Conservation (phyloP, 30 jellyfish, hydroid and myxozoan genomes). For the Sanderia malayensis region DNA sequence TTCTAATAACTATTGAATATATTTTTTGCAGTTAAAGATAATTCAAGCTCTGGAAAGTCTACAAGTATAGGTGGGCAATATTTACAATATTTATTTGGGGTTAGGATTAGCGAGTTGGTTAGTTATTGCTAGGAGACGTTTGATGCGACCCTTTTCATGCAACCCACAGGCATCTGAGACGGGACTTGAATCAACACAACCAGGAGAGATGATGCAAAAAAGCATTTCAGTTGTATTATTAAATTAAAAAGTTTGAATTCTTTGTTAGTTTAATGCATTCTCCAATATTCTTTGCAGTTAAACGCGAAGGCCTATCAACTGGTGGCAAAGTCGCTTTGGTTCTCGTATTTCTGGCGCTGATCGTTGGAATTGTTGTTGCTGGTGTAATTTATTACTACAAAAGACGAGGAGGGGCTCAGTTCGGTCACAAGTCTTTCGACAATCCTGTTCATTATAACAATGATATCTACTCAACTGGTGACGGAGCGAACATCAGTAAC, state of each 20-base stretch:
- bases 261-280: too few species aligned
- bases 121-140: too few species aligned
- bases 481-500: constrained; percentile 35
- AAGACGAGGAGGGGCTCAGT: constrained; percentile 44
- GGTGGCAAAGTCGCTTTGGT: constrained; percentile 84
- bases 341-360: constrained; percentile 67
- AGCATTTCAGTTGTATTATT: too few species aligned
- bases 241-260: too few species aligned
- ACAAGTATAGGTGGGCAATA: too few species aligned
- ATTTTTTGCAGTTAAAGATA: not conserved
- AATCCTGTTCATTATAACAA: constrained; percentile 63
- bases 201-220: too few species aligned
- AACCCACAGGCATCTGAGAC: too few species aligned
- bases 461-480: constrained; percentile 14
- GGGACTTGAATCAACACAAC: too few species aligned
- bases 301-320: constrained; percentile 65
- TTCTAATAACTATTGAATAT: too few species aligned
- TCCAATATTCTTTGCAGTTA: constrained; percentile 11
- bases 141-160: too few species aligned
- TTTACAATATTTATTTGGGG: too few species aligned
- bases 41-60: not conserved
- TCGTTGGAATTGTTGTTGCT: constrained; percentile 50
- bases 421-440: constrained; percentile 65
- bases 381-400: constrained; percentile 60
- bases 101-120: too few species aligned